phyloP scores from a whole-genome alignment of 2,888 invertebrate genomes.

The Tinea trinotella region DNA sequence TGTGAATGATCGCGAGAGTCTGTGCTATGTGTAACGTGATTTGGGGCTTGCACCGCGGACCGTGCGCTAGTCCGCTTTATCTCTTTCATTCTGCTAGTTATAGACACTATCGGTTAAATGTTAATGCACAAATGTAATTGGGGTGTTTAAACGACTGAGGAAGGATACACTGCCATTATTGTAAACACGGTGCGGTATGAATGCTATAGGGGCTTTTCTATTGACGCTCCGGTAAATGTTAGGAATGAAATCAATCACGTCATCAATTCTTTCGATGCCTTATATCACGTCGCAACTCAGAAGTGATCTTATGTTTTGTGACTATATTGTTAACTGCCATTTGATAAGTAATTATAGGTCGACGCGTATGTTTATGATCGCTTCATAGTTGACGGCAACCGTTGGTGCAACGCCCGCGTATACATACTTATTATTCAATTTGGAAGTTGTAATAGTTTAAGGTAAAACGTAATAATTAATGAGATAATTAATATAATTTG shows the following conservation, averaged over 20 bases:
- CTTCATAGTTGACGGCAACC: slow-evolving; percentile 58
- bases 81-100: neutral
- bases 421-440: slow-evolving; percentile 68
- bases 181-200: slow-evolving; percentile 46
- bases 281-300: slow-evolving; percentile 27
- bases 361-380: slow-evolving; percentile 29
- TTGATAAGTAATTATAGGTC: slow-evolving; percentile 58
- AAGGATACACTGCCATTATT: slow-evolving; percentile 62
- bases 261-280: slow-evolving; percentile 56
- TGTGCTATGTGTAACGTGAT: neutral
- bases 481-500: slow-evolving; percentile 68
- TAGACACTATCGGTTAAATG: neutral
- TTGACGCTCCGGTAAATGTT: slow-evolving; percentile 25
- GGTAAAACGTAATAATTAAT: slow-evolving; percentile 52
- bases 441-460: slow-evolving; percentile 69
- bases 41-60: slow-evolving; percentile 59
- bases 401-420: slow-evolving; percentile 62
- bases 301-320: neutral
- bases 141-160: slow-evolving; percentile 37
- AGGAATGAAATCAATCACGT: slow-evolving; percentile 26
- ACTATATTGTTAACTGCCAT: slow-evolving; percentile 51
- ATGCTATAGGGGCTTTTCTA: slow-evolving; percentile 37
- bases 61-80: slow-evolving; percentile 32
- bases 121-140: slow-evolving; percentile 58
- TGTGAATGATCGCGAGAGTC: too few species aligned